Evolutionary conservation across 2,797 vertebrate genomes (phyloP), one percentile per base, ranked within the genome.

Genomic region (Cottoperca gobio): DNA sequence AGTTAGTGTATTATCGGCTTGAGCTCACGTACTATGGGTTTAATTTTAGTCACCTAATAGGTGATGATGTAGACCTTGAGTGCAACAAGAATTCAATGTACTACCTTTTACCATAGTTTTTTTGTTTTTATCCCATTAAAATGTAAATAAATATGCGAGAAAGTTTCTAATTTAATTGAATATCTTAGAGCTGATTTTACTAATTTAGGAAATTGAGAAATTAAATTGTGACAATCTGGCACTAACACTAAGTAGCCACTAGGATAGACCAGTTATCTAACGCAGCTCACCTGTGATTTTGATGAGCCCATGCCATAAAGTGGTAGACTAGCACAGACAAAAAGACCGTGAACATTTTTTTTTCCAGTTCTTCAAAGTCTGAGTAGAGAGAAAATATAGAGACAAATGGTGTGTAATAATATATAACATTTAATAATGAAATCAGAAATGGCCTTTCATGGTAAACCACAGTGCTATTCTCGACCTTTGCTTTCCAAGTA

Each of bases 221-320:
- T n/a, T 2, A 19, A 33, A 16, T 33, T 23, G 23, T 6, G 11
- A 49, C 21, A 49, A 24, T 49, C 21, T 45, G 21, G 42, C 2
- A 13, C 11, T 23, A 23, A 14, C 21, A 24, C 12, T 43, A 23
- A 13, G 46, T 8, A 10, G 11, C 46, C 46, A 13, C 4, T 24
- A 6, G 6, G n/a, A 33, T 31, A 33, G 33, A 33, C 31, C 31
- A 33, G 31, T n/a, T 33, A 31, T 33, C 33, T 31, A 26, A 26
- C 26, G 26, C 40, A 13, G 40, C 46, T 59, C 14, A 24, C 26
- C 10, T 69, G 12, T 57, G 13, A 61, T 35, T 72, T 58, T 76
- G 58, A 82, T 86, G 53, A 84, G 63, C 65, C 16, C 23, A 55
- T 52, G 19, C 3, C 40, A 55, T 28, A 48, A 66, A 80, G n/a